Evolutionary conservation across 92 coral and sea anemone genomes (phyloP), one percentile per base, ranked within the genome.

Genomic region (Zoanthus solanderi): DNA sequence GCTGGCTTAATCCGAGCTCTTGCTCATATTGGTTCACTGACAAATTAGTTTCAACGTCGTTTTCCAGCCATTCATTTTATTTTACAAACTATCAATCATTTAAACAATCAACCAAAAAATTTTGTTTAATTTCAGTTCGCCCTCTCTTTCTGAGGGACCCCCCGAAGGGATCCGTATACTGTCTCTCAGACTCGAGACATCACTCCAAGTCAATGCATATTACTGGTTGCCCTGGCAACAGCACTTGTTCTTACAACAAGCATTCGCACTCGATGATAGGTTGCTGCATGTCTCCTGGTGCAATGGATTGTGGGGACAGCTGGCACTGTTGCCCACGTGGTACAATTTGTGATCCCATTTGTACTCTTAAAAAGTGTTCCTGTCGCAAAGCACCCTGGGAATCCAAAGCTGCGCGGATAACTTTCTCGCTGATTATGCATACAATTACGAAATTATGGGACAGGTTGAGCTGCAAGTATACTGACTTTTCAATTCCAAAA

Each of bases 241-340:
- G 89, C 12, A 92, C 94, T 7, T 92, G 95, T 71, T 90, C 94
- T 72, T 68, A 83, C 42, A 92, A 84, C 87, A 71, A 71, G 31
- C 76, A 68, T 72, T 92, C 95, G 12, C 71, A 78, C 32, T 90
- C 95, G 53, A 65, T 91, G 57, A 45, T 92, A 91, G 95, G 95
- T 28, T 92, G 95, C 48, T 92, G 95, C 61, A 79, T 92, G 91
- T 66, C 82, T 28, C 78, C 90, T 79, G 87, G 75, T 15, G 94
- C 95, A 74, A 91, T 87, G 89, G 91, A 88, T 88, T 90, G 94
- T 83, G 94, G 91, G 83, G 92, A 92, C 87, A 91, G 94, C 84
- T 88, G 93, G 94, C 93, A 92, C 80, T 92, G 95, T 75, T 92
- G 94, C 85, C 95, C 95, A 78, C 81, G 83, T 53, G 95, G 92